Base-by-base conservation (phyloP, 2,113 vertebrate species). In the Cheilinus undulatus region DNA sequence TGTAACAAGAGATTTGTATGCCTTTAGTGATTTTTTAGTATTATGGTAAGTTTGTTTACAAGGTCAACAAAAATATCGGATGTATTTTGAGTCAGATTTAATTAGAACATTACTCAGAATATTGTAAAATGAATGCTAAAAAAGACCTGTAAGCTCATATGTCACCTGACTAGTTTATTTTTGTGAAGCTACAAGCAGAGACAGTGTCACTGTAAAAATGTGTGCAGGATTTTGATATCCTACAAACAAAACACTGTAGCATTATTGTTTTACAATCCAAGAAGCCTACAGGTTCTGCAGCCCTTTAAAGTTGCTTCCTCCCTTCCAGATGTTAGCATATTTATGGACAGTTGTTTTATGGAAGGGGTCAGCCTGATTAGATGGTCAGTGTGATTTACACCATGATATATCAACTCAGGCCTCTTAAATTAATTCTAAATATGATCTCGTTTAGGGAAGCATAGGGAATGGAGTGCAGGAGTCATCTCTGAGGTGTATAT, bases 321-420 rank as follows among this genome's bases (percentile, higher is more conserved):
- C 3, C 43, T 62, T 54, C 30, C 17, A 52, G 40, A 26, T n/a
- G 26, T 66, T 61, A 27, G 61, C 4, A 13, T 69, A 36, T 84
- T 85, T 80, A 89, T 87, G 76, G 70, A 46, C n/a, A 49, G 7
- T 46, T 36, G 64, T 76, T 87, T 81, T 67, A 80, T 61, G 68
- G 42, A 30, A 11, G 64, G 46, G 59, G 48, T 71, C 69, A 36
- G 42, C 27, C 75, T 78, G 83, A 81, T 85, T 78, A 76, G 66
- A 65, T 45, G 3, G 40, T 17, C 2, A 36, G 15, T 36, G 38
- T 73, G 86, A 87, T 84, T 85, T 86, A 84, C 49, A 19, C 51
- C 19, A 51, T 0, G 38, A 73, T 82, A 62, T 53, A 57, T 91
- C 77, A 80, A 42, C 73, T 54, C 32, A 30, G 59, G 23, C 64